phyloP scores from a whole-genome alignment of 2,797 vertebrate genomes.

The Poecilia gillii region DNA sequence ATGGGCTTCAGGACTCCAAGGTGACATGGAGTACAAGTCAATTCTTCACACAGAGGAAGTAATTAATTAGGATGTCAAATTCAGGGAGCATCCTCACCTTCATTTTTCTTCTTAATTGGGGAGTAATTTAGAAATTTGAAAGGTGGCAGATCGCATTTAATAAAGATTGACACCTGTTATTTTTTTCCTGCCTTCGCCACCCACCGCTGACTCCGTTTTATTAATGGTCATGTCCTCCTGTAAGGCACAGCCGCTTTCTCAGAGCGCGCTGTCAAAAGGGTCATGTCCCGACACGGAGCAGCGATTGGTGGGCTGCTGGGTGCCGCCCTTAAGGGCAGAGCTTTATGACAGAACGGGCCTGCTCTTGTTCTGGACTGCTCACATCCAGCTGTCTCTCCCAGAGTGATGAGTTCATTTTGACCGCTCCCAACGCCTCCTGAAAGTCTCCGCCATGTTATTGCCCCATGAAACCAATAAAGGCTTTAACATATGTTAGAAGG shows the following conservation, averaged over 20 bases:
- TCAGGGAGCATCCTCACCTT: constrained; percentile 72
- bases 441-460: constrained; percentile 39
- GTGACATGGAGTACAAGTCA: constrained; percentile 75
- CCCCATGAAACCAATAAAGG: constrained; percentile 59
- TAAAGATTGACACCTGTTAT: constrained; percentile 84
- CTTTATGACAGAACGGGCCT: constrained; percentile 49
- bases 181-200: constrained; percentile 55
- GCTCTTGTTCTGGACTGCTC: constrained; percentile 54
- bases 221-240: constrained; percentile 68
- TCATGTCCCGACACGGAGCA: constrained; percentile 38
- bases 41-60: constrained; percentile 75
- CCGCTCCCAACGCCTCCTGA: constrained; percentile 29
- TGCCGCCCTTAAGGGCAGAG: constrained; percentile 52
- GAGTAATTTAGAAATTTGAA: constrained; percentile 82
- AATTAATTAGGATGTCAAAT: constrained; percentile 84
- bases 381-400: constrained; percentile 63
- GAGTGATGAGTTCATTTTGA: constrained; percentile 72
- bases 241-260: constrained; percentile 59
- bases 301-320: constrained; percentile 37
- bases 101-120: constrained; percentile 83
- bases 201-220: constrained; percentile 52
- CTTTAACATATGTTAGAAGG: constrained; percentile 64
- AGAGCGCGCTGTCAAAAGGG: constrained; percentile 36
- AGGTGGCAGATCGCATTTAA: constrained; percentile 76
- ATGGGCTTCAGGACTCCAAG: constrained; percentile 67